Percentiles rank a stretch among this genome's conserved stretches.
Evolutionary conservation across 2,888 invertebrate genomes (phyloP).

Genomic region (Orthosia gothica): DNA sequence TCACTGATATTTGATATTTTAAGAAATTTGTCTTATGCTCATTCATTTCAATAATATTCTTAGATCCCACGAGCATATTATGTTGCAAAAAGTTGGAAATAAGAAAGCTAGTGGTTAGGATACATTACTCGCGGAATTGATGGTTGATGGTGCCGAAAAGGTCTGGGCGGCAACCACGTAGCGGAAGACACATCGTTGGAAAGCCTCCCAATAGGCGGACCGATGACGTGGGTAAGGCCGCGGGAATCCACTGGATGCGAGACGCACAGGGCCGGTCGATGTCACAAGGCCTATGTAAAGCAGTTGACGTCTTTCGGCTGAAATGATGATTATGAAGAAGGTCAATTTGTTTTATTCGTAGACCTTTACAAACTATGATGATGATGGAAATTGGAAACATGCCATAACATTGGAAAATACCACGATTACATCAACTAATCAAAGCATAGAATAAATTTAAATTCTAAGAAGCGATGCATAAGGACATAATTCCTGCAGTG

Average conservation of each 20-base stretch:
- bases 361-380: not conserved
- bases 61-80: not conserved
- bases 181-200: too few relatives aligned
- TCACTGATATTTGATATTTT: not conserved
- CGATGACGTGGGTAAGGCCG: too few relatives aligned
- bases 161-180: too few relatives aligned
- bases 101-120: not conserved
- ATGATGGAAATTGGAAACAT: constrained; percentile 15
- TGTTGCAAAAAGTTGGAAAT: not conserved
- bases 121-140: too few relatives aligned
- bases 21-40: accelerated
- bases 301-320: too few relatives aligned
- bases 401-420: constrained; percentile 42
- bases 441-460: constrained; percentile 1
- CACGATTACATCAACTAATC: constrained; percentile 23
- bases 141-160: too few relatives aligned
- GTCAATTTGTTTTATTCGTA: too few relatives aligned
- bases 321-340: too few relatives aligned
- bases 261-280: too few relatives aligned
- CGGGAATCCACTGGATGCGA: too few relatives aligned
- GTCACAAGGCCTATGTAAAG: too few relatives aligned
- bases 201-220: too few relatives aligned
- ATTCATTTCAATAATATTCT: not conserved
- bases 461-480: constrained; percentile 9
- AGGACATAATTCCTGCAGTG: not conserved